phyloP scores from a whole-genome alignment of 2,113 vertebrate species.

The Forbesichthys papilliferus region DNA sequence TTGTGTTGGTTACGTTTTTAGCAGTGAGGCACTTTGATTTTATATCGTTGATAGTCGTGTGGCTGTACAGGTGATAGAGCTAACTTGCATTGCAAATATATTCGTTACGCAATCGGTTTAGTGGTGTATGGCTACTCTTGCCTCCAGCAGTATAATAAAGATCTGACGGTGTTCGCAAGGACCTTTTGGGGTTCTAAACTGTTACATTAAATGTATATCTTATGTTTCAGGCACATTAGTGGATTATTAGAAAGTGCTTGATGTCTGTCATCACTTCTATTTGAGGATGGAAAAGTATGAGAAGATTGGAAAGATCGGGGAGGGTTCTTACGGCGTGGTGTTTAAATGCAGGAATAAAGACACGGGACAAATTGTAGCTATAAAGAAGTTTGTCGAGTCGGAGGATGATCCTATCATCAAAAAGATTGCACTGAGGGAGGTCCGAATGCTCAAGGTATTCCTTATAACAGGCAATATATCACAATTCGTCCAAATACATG shows the following conservation, averaged over 20 bases:
- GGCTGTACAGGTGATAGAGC: constrained; percentile 19
- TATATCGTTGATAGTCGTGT: not conserved
- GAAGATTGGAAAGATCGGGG: constrained; percentile 90
- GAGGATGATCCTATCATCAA: constrained; percentile 93
- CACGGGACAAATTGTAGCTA: constrained; percentile 90
- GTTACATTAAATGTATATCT: not conserved
- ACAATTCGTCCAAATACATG: no score
- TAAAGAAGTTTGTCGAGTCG: constrained; percentile 95
- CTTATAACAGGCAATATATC: no score
- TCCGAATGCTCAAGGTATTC: constrained; percentile 92
- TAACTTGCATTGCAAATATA: constrained; percentile 65
- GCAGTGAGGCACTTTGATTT: constrained; percentile 48
- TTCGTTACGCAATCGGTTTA: constrained; percentile 40
- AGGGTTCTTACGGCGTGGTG: constrained; percentile 94
- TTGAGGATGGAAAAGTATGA: constrained; percentile 92
- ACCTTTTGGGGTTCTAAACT: no score
- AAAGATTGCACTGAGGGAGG: constrained; percentile 92
- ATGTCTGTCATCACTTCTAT: not conserved
- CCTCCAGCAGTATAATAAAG: constrained; percentile 29
- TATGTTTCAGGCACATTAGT: not conserved
- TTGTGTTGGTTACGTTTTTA: not conserved
- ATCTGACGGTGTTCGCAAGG: not conserved
- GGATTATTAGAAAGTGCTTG: not conserved
- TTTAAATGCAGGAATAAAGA: constrained; percentile 93
- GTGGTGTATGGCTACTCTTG: constrained; percentile 46